Conservation (phyloP, 2,797 vertebrate species). For the Esox lucius region DNA sequence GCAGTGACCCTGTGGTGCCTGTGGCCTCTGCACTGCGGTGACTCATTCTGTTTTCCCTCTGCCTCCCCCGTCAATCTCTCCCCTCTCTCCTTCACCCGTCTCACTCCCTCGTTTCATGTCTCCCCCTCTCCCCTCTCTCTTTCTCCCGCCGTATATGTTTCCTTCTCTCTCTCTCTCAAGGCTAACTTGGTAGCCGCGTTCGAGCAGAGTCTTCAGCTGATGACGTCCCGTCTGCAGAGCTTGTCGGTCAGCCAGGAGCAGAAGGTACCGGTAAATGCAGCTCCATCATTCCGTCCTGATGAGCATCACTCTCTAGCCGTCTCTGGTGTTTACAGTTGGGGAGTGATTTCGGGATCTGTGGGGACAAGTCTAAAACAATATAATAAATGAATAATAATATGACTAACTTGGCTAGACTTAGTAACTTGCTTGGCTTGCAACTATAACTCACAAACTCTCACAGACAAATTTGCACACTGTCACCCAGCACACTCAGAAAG, state of each 20-base stretch:
- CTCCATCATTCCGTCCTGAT: neutral
- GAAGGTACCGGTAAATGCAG: constrained; percentile 76
- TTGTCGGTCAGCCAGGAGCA: constrained; percentile 91
- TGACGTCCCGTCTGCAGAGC: constrained; percentile 93
- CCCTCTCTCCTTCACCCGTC: constrained; percentile 2
- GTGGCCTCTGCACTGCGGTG: constrained; percentile 32
- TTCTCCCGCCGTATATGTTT: too few relatives aligned
- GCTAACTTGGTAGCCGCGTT: constrained; percentile 97
- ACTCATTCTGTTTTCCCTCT: constrained; percentile 13
- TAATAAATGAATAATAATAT: too few relatives aligned
- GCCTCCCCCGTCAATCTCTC: constrained; percentile 18
- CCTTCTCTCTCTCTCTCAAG: constrained; percentile 47
- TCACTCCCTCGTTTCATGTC: constrained; percentile 23
- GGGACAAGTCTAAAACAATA: too few relatives aligned
- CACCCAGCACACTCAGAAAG: too few relatives aligned
- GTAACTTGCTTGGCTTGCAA: too few relatives aligned
- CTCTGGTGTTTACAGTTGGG: too few relatives aligned
- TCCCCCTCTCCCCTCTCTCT: constrained; percentile 9
- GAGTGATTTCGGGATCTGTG: too few relatives aligned
- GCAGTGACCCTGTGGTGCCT: constrained; percentile 34
- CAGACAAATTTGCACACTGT: too few relatives aligned
- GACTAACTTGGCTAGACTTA: too few relatives aligned
- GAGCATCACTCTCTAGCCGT: neutral
- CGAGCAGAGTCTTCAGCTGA: constrained; percentile 95
- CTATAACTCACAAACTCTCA: too few relatives aligned